phyloP scores from a whole-genome alignment of 2,888 invertebrate species.

The Ganaspis brasiliensis region DNA sequence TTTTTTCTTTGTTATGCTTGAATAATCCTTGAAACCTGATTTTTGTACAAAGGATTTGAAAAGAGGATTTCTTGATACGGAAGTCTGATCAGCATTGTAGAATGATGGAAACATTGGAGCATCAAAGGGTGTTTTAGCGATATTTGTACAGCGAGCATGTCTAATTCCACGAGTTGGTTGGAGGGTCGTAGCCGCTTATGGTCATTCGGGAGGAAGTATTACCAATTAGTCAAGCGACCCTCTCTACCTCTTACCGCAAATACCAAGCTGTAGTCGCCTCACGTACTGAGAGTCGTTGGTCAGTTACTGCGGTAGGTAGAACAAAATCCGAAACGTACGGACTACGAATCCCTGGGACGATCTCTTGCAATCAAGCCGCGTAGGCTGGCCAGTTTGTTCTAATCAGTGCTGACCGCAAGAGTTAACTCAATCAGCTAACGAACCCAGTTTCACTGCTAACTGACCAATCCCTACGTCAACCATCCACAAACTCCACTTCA shows the following conservation, averaged over 20 bases:
- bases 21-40: too few relatives aligned
- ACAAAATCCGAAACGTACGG: slow-evolving; percentile 65
- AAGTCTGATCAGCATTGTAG: background rate
- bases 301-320: slow-evolving; percentile 61
- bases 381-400: slow-evolving; percentile 79
- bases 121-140: slow-evolving; percentile 25
- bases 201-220: slow-evolving; percentile 68
- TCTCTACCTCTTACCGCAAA: slow-evolving; percentile 54
- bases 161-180: slow-evolving; percentile 23
- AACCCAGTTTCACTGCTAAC: slow-evolving; percentile 72
- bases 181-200: slow-evolving; percentile 65
- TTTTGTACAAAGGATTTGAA: background rate
- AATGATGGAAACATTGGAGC: background rate
- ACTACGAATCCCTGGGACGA: slow-evolving; percentile 58
- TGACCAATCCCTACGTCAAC: slow-evolving; percentile 70
- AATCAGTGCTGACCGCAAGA: slow-evolving; percentile 78
- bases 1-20: too few relatives aligned
- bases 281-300: slow-evolving; percentile 63
- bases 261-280: slow-evolving; percentile 62
- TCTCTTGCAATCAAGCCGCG: slow-evolving; percentile 78
- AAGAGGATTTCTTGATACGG: background rate
- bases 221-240: slow-evolving; percentile 69
- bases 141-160: slow-evolving; percentile 4
- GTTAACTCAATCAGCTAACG: slow-evolving; percentile 79
- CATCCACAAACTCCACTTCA: slow-evolving; percentile 59